Base-by-base conservation (phyloP, 1,140 invertebrate species). In the Bilobella aurantiaca region DNA sequence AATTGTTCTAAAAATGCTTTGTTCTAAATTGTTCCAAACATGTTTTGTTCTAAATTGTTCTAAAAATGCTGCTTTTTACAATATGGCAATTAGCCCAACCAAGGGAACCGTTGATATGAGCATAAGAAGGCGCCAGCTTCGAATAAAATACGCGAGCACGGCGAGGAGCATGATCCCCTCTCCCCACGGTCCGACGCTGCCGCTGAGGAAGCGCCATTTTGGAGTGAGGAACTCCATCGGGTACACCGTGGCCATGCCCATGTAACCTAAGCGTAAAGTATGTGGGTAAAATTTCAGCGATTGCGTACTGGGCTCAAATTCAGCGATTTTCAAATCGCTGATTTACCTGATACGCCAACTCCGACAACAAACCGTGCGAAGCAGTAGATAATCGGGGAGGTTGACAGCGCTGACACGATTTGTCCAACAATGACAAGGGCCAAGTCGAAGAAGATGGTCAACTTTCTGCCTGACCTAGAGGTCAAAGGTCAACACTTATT, bases 201-300 rank as follows among this genome's bases (percentile, higher is more conserved):
- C 64, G 2, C 59, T 47, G 0, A 70, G 47, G 28, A 63, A 64
- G 27, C 71, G n/a, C 68, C 68, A 72, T 47, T 67, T 63, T 0
- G 68, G 71, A 12, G 71, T 72, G 2, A 72, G 32, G 28, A 72
- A 72, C 37, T 72, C 71, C 63, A 72, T 69, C 0, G 67, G n/a
- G 62, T 72, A 72, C 31, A 72, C 53, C 3, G 58, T 66, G 14
- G 56, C 66, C 5, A 72, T 21, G 21, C 58, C 62, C 2, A 72
- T n/a, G 42, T 63, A 72, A 3, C 71, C 71, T 68, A 31, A 25
- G 34, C 34, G 8, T 42, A 42, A 12, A 12, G 34, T 42, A 42
- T 42, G n/a, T 42, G 18, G 34, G 8, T 12, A 42, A 42, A 8
- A 42, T 42, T 42, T 42, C 8, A 42, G 8, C 34, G 8, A 12